Conservation (phyloP, 2,888 invertebrate species). For the Subacronicta megacephala region DNA sequence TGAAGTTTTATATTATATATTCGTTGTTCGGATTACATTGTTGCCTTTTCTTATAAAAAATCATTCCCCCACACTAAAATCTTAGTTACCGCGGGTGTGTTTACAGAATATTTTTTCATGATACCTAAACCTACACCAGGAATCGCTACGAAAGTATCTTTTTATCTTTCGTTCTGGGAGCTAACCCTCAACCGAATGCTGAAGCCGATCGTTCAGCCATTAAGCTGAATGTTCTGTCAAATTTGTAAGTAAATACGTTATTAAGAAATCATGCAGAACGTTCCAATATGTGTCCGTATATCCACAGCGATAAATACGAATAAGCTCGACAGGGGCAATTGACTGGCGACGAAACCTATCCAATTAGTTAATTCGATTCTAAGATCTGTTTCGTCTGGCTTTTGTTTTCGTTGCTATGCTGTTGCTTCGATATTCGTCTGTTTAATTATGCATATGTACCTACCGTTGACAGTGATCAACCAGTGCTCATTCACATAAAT, state of each 20-base stretch:
- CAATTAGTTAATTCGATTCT: slow-evolving; percentile 79
- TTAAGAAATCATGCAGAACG: not conserved
- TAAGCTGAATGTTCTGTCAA: too few relatives aligned
- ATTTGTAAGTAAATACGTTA: not conserved
- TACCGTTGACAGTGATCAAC: slow-evolving; percentile 35
- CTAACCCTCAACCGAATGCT: too few relatives aligned
- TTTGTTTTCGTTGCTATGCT: slow-evolving; percentile 60
- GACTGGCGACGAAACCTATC: slow-evolving; percentile 76
- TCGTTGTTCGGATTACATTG: too few relatives aligned
- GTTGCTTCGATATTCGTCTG: slow-evolving; percentile 27
- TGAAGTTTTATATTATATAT: too few relatives aligned
- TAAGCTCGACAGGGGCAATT: slow-evolving; percentile 77
- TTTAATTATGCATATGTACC: slow-evolving; percentile 26
- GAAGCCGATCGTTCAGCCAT: too few relatives aligned
- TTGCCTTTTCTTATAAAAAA: too few relatives aligned
- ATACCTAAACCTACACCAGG: too few relatives aligned
- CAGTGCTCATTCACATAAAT: slow-evolving; percentile 39
- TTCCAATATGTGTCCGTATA: slow-evolving; percentile 56
- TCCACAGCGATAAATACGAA: slow-evolving; percentile 73
- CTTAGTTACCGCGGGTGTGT: too few relatives aligned
- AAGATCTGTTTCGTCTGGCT: slow-evolving; percentile 53
- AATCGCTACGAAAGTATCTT: too few relatives aligned
- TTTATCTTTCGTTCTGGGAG: too few relatives aligned
- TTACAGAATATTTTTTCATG: too few relatives aligned
- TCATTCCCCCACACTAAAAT: too few relatives aligned